Evolutionary conservation across 1,140 invertebrate genomes (phyloP).

Genomic region (Antheraea mylitta): DNA sequence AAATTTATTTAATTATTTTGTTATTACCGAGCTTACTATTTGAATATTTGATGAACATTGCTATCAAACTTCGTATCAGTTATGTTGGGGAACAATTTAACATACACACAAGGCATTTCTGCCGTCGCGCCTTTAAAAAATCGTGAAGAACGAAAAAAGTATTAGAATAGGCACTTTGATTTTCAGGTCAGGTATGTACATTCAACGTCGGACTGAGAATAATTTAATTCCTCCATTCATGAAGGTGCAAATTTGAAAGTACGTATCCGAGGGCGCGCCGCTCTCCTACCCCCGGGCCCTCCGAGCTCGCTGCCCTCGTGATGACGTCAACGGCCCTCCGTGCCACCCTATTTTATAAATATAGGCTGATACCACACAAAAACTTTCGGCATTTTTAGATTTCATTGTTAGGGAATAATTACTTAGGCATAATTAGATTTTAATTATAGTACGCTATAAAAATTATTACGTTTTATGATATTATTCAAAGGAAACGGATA

Average conservation of each 20-base stretch:
- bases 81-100: neutral
- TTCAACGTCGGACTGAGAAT: conserved; percentile 50
- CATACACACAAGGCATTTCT: neutral
- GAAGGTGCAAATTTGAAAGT: conserved; percentile 74
- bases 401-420: conserved; percentile 26
- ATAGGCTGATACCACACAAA: conserved; percentile 71
- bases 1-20: too few relatives aligned
- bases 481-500: neutral
- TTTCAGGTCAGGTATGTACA: conserved; percentile 51
- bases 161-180: conserved; percentile 25
- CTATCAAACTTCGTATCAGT: too few relatives aligned
- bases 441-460: neutral
- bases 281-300: conserved; percentile 24
- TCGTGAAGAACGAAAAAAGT: conserved; percentile 5
- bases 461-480: neutral
- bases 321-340: conserved; percentile 71
- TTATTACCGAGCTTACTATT: too few relatives aligned
- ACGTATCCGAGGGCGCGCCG: conserved; percentile 69
- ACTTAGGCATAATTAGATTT: neutral
- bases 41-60: neutral
- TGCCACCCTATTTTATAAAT: conserved; percentile 72
- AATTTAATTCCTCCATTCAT: conserved; percentile 73
- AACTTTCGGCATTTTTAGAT: conserved; percentile 60
- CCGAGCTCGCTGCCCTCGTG: conserved; percentile 34
- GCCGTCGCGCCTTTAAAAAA: neutral